A percentile compares a stretch with the other conserved stretches of the same genome.
Conservation (phyloP, 2,888 invertebrate species). For the Sinodicranocentrus sp. region DNA sequence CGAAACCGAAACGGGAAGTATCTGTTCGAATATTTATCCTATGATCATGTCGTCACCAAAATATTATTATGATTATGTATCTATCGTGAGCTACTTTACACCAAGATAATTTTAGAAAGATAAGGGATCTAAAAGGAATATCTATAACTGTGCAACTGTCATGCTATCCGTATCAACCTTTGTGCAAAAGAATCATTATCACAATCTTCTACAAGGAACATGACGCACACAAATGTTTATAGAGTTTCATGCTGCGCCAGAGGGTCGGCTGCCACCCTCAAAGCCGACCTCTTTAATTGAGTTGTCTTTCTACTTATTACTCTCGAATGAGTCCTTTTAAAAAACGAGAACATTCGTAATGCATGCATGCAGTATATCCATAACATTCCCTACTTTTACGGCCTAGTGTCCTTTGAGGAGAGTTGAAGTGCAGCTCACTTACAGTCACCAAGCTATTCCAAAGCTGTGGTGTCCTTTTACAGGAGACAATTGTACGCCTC, state of each 20-base stretch:
- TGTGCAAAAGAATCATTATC: no score
- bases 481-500: not conserved
- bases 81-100: not conserved
- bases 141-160: no score
- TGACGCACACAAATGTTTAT: no score
- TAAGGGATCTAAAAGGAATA: no score
- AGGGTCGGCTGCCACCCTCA: constrained; percentile 66
- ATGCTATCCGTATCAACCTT: no score
- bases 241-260: constrained; percentile 25
- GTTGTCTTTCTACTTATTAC: constrained; percentile 67
- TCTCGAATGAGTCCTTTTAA: constrained; percentile 55
- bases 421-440: constrained; percentile 26
- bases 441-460: not conserved
- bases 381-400: not conserved
- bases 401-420: not conserved
- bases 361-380: constrained; percentile 25
- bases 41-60: not conserved
- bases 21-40: not conserved
- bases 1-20: not conserved
- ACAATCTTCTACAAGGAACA: no score
- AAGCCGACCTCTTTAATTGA: constrained; percentile 68
- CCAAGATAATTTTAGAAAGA: no score
- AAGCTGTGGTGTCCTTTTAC: not conserved
- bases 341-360: constrained; percentile 13
- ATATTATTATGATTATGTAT: not conserved